Evolutionary conservation across 2,888 invertebrate species (phyloP).

Genomic region (Lottia gigantea): DNA sequence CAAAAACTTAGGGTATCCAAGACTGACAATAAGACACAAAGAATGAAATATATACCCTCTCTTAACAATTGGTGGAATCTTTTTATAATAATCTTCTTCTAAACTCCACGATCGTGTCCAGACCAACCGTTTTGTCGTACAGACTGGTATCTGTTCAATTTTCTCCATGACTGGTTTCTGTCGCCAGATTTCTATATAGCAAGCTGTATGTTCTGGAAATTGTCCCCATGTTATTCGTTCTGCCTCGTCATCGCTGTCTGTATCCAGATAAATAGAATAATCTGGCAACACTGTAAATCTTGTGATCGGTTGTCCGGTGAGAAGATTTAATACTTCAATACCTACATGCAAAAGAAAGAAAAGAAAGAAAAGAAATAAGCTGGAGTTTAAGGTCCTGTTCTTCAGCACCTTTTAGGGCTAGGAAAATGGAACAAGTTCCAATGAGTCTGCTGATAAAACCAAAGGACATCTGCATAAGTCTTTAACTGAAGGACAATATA

Average conservation of each 20-base stretch:
- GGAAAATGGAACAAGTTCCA: too few species aligned
- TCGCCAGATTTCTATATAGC: constrained; percentile 54
- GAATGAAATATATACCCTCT: constrained; percentile 45
- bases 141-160: constrained; percentile 53
- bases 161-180: constrained; percentile 50
- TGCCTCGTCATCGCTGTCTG: constrained; percentile 53
- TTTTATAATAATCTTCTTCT: constrained; percentile 55
- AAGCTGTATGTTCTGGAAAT: constrained; percentile 46
- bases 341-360: constrained; percentile 40
- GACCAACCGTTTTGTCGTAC: constrained; percentile 51
- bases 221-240: constrained; percentile 52
- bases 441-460: too few species aligned
- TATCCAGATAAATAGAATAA: constrained; percentile 46
- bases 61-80: constrained; percentile 56
- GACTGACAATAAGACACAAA: too few species aligned
- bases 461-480: too few species aligned
- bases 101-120: constrained; percentile 55
- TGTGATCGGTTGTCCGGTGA: constrained; percentile 58
- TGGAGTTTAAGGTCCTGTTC: too few species aligned
- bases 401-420: too few species aligned
- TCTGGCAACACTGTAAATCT: constrained; percentile 44
- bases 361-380: too few species aligned
- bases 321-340: constrained; percentile 56
- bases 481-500: too few species aligned
- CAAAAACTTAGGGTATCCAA: too few species aligned